Percentiles rank a stretch among this genome's conserved stretches.
Conservation (phyloP, 1,140 invertebrate species). For the Phthorimaea operculella region DNA sequence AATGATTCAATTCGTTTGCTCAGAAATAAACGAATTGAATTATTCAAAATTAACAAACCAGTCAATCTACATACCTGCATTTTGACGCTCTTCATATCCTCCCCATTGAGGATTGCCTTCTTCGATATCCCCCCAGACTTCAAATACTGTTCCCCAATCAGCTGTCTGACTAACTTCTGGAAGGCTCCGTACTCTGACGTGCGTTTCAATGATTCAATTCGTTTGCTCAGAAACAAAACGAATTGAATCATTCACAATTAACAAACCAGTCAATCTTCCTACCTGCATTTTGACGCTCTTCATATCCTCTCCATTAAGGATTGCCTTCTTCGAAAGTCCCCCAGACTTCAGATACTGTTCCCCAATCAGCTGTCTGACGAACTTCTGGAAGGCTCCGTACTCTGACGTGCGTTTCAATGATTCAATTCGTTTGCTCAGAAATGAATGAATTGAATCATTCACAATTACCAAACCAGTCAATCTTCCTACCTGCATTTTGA, state of each 20-base stretch:
- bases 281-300: constrained; percentile 70
- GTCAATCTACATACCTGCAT: constrained; percentile 67
- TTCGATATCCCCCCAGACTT: constrained; percentile 65
- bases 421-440: too few species aligned
- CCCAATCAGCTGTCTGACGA: constrained; percentile 68
- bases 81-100: constrained; percentile 67
- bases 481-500: constrained; percentile 70
- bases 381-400: constrained; percentile 72
- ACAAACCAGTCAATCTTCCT: too few species aligned
- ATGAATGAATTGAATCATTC: too few species aligned
- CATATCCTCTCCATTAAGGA: constrained; percentile 59
- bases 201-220: too few species aligned
- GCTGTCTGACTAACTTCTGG: too few species aligned
- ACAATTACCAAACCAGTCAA: too few species aligned
- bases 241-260: too few species aligned
- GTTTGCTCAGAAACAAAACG: too few species aligned
- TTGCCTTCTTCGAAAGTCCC: constrained; percentile 63
- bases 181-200: too few species aligned
- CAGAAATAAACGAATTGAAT: too few species aligned
- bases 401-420: constrained; percentile 47
- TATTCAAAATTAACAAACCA: neutral
- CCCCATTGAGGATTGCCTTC: constrained; percentile 57
- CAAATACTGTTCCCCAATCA: constrained; percentile 53
- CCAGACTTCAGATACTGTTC: constrained; percentile 63
- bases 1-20: neutral